A percentile compares a stretch with the other conserved stretches of the same genome.
phyloP scores from a whole-genome alignment of 2,797 vertebrate species.

The Anableps anableps region DNA sequence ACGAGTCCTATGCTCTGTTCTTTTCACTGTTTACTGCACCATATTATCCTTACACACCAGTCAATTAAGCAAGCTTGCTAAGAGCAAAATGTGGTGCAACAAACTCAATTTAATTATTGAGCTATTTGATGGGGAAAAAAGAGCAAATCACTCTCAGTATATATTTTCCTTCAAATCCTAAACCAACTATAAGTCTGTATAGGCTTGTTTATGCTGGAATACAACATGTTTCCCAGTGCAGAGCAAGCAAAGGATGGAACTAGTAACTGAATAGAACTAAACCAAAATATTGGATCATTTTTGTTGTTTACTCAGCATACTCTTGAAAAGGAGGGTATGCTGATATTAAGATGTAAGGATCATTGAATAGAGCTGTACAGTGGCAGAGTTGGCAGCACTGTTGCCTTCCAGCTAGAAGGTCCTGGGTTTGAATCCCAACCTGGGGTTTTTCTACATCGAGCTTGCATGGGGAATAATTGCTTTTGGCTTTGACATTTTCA shows the following conservation, averaged over 20 bases:
- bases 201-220: background rate
- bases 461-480: background rate
- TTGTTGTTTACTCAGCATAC: background rate
- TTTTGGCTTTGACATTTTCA: background rate
- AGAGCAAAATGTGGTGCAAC: slow-evolving; percentile 31
- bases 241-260: background rate
- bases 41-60: slow-evolving; percentile 14
- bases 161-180: background rate
- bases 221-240: background rate
- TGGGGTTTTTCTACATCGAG: no score
- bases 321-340: background rate
- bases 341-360: background rate
- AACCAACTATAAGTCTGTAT: background rate
- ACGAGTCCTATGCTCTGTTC: slow-evolving; percentile 9
- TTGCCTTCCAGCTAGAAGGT: no score
- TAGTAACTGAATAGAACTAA: background rate
- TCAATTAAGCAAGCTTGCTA: slow-evolving; percentile 19
- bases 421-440: no score
- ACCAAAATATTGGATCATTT: background rate
- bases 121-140: background rate
- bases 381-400: no score
- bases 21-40: slow-evolving; percentile 3
- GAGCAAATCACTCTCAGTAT: background rate
- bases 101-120: slow-evolving; percentile 24
- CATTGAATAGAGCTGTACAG: background rate